Conservation (phyloP, 2,888 invertebrate species). For the Macaria liturata region DNA sequence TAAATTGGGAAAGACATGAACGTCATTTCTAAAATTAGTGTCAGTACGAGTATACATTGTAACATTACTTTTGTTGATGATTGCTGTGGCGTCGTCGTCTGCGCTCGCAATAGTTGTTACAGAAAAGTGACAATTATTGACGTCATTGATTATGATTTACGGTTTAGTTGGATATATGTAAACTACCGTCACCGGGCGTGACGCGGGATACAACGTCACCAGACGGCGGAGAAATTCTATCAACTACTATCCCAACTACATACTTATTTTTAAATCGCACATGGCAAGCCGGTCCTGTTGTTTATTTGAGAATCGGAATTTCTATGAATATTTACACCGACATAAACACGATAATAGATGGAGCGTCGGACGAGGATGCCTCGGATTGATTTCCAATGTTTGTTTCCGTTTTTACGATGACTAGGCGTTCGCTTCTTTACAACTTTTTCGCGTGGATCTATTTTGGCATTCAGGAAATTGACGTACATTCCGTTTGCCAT, state of each 20-base stretch:
- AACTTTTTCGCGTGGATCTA: neutral
- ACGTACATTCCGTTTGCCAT: neutral
- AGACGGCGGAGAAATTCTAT: slow-evolving; percentile 37
- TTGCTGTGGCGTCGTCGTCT: neutral
- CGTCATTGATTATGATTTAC: slow-evolving; percentile 36
- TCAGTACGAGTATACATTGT: neutral
- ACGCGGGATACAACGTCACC: slow-evolving; percentile 40
- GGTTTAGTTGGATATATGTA: slow-evolving; percentile 21
- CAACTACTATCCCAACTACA: slow-evolving; percentile 33
- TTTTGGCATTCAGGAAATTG: neutral
- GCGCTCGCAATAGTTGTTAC: slow-evolving; percentile 1
- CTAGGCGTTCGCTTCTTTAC: neutral
- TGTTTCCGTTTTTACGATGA: slow-evolving; percentile 8
- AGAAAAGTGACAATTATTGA: slow-evolving; percentile 12
- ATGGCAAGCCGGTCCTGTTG: slow-evolving; percentile 38
- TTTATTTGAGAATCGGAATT: slow-evolving; percentile 35
- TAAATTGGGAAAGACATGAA: neutral
- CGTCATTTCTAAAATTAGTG: neutral
- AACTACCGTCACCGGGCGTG: slow-evolving; percentile 37
- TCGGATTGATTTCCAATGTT: slow-evolving; percentile 7
- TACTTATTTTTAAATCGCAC: slow-evolving; percentile 46
- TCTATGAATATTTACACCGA: slow-evolving; percentile 34
- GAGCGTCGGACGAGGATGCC: slow-evolving; percentile 5
- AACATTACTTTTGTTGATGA: slow-evolving; percentile 1
- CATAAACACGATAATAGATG: slow-evolving; percentile 17